Percentiles rank a stretch among this genome's conserved stretches.
Evolutionary conservation across 2,888 invertebrate genomes (phyloP).

Genomic region (Pyrochroa serraticornis): DNA sequence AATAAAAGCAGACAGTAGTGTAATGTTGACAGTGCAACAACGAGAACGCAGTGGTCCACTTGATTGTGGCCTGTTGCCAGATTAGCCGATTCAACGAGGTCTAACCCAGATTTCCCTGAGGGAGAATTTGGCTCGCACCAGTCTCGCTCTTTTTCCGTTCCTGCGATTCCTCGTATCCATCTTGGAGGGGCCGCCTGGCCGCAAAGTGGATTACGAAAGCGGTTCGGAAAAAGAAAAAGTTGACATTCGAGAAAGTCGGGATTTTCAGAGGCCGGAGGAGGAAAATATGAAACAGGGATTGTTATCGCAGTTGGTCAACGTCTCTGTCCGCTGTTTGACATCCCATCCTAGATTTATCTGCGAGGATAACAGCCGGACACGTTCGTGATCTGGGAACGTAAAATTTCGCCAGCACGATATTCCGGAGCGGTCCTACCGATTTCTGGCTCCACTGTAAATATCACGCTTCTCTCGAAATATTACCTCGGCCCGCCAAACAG

Average conservation of each 20-base stretch:
- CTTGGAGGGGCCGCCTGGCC: slow-evolving; percentile 22
- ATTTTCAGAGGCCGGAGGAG: slow-evolving; percentile 31
- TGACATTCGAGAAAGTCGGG: slow-evolving; percentile 38
- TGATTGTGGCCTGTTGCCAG: slow-evolving; percentile 37
- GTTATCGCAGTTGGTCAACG: slow-evolving; percentile 47
- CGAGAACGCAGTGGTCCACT: slow-evolving; percentile 17
- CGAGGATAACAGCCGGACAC: slow-evolving; percentile 46
- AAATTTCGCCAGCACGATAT: slow-evolving; percentile 31
- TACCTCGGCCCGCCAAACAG: slow-evolving; percentile 19
- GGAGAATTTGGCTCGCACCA: slow-evolving; percentile 37
- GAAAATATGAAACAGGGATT: slow-evolving; percentile 50
- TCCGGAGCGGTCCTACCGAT: slow-evolving; percentile 18
- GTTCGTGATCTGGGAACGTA: slow-evolving; percentile 48
- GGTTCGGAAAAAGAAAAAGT: slow-evolving; percentile 31
- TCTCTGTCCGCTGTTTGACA: slow-evolving; percentile 46
- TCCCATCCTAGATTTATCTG: slow-evolving; percentile 50
- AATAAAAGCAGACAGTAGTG: slow-evolving; percentile 5
- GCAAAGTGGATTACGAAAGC: slow-evolving; percentile 35
- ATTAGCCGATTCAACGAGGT: slow-evolving; percentile 41
- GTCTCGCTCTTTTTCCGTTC: slow-evolving; percentile 15
- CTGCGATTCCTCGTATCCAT: slow-evolving; percentile 33
- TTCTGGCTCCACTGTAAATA: slow-evolving; percentile 21
- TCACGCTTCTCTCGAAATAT: slow-evolving; percentile 23
- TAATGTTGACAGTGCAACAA: slow-evolving; percentile 20
- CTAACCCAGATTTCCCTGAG: slow-evolving; percentile 45